A percentile compares a stretch with the other conserved stretches of the same genome.
phyloP scores from a whole-genome alignment of 2,113 vertebrate species.

The Proterorhinus semilunaris region DNA sequence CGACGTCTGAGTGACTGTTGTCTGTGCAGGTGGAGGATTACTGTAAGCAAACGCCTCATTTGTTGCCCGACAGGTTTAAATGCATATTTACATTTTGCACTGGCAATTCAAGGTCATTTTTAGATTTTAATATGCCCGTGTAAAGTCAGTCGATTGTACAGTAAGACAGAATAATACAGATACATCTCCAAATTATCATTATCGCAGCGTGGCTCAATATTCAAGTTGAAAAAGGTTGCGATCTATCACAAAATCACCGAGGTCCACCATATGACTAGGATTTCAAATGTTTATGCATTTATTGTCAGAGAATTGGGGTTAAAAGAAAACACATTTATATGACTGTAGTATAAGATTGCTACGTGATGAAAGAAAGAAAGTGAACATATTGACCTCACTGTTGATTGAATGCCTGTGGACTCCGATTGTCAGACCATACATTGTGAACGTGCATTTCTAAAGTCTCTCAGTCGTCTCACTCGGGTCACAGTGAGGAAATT shows the following conservation, averaged over 20 bases:
- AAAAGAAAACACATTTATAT: too few relatives aligned
- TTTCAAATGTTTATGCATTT: too few relatives aligned
- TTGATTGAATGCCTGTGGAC: not conserved
- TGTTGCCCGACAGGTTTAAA: not conserved
- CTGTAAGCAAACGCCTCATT: constrained; percentile 3
- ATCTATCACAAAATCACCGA: too few relatives aligned
- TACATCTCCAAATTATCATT: too few relatives aligned
- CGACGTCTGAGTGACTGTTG: not conserved
- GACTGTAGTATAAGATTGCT: too few relatives aligned
- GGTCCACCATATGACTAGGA: too few relatives aligned
- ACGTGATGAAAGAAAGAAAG: too few relatives aligned
- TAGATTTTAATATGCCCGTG: not conserved
- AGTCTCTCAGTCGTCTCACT: constrained; percentile 9
- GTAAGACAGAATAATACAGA: too few relatives aligned
- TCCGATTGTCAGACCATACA: not conserved
- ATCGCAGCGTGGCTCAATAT: too few relatives aligned
- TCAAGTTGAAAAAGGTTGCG: too few relatives aligned
- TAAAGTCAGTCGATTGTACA: too few relatives aligned
- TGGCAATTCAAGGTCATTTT: not conserved
- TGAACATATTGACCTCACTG: not conserved
- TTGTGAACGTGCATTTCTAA: constrained; percentile 20
- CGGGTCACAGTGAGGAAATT: constrained; percentile 30
- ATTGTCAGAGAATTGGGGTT: too few relatives aligned
- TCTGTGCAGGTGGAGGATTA: not conserved
- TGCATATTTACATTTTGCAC: not conserved